Conservation (phyloP, 2,797 vertebrate species). For the Lagodon rhomboides region DNA sequence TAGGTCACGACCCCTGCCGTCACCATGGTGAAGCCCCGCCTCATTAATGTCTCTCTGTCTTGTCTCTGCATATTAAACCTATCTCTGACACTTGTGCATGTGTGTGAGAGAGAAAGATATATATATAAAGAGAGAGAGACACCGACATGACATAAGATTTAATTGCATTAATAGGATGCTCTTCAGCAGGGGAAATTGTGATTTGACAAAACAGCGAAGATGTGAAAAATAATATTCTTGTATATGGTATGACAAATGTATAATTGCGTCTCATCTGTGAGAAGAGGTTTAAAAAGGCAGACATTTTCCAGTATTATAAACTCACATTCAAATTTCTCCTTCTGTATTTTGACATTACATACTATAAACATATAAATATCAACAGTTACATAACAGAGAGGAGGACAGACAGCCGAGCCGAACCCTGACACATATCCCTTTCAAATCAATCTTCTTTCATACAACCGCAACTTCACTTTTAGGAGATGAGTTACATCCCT, state of each 20-base stretch:
- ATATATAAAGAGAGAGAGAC: conserved; percentile 11
- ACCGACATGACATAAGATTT: neutral
- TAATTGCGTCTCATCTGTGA: neutral
- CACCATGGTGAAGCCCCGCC: conserved; percentile 76
- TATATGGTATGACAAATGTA: neutral
- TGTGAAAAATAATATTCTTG: neutral
- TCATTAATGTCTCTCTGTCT: conserved; percentile 68
- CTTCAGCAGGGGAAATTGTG: neutral
- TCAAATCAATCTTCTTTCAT: neutral
- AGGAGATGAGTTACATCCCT: neutral
- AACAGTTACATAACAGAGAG: neutral
- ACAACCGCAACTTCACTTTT: neutral
- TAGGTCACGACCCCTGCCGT: conserved; percentile 76
- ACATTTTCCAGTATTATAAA: neutral
- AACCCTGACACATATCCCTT: neutral
- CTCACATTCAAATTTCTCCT: neutral
- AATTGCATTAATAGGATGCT: neutral
- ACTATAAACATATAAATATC: neutral
- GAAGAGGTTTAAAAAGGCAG: neutral
- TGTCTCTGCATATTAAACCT: conserved; percentile 74
- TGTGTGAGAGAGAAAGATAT: neutral
- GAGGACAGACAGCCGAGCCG: neutral
- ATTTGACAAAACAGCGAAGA: neutral
- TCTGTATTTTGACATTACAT: neutral
- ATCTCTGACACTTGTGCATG: conserved; percentile 24